Conservation (phyloP, 2,113 vertebrate genomes). For the Oncorhynchus tshawytscha region DNA sequence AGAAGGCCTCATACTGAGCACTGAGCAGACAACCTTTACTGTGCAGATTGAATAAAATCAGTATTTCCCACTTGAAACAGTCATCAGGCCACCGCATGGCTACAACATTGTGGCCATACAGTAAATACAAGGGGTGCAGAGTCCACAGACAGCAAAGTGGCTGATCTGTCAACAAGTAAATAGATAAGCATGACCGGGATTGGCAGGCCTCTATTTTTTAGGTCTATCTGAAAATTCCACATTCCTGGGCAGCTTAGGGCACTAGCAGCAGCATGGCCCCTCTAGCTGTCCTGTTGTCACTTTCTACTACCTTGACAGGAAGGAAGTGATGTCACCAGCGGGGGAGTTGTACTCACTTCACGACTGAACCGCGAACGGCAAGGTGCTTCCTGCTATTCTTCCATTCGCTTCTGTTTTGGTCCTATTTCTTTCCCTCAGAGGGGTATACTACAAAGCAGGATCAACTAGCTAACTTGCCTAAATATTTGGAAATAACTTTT, state of each 20-base stretch:
- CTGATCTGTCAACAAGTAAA: slow-evolving; percentile 7
- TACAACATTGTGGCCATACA: no score
- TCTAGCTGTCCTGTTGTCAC: slow-evolving; percentile 8
- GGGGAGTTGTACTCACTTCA: slow-evolving; percentile 35
- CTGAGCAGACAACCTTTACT: background rate
- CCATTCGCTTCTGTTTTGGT: slow-evolving; percentile 11
- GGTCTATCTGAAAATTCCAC: background rate
- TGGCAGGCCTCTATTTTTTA: background rate
- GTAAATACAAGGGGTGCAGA: no score
- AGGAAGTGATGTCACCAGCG: slow-evolving; percentile 50
- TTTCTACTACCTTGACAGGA: slow-evolving; percentile 33
- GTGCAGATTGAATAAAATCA: background rate
- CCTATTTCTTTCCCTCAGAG: slow-evolving; percentile 3
- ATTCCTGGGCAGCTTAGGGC: background rate
- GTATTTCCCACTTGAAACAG: background rate
- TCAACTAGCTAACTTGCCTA: no score
- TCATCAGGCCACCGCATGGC: no score
- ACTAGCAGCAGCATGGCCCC: background rate
- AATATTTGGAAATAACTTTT: no score
- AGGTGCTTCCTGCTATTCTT: slow-evolving; percentile 56
- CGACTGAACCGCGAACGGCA: slow-evolving; percentile 53
- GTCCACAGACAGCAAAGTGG: background rate
- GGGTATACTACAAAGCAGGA: no score
- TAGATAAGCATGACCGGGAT: background rate
- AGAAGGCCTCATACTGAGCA: background rate